A percentile compares a stretch with the other conserved stretches of the same genome.
phyloP scores from a whole-genome alignment of 2,888 invertebrate species.

The Galerucella calmariensis region DNA sequence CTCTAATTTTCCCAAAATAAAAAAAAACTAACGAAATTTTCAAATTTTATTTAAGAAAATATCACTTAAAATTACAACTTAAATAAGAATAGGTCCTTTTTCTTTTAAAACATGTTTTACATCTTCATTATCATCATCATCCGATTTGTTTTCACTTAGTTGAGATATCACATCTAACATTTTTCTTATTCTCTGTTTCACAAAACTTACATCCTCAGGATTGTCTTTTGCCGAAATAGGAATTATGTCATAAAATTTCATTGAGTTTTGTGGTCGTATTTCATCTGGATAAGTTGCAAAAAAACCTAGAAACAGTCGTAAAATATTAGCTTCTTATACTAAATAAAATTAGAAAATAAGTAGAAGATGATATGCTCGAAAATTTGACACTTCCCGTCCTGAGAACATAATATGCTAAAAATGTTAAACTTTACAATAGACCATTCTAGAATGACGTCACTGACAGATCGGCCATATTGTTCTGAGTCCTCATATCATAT shows the following conservation, averaged over 20 bases:
- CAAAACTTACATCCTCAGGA: conserved; percentile 67
- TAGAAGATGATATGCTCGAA: too few relatives aligned
- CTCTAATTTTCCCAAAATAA: background rate
- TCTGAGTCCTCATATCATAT: too few relatives aligned
- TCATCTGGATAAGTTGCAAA: conserved; percentile 71
- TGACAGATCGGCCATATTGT: too few relatives aligned
- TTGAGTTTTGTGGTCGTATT: conserved; percentile 73
- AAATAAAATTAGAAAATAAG: background rate
- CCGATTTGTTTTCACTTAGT: conserved; percentile 65
- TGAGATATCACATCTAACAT: conserved; percentile 76
- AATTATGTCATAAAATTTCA: conserved; percentile 82
- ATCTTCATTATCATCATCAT: conserved; percentile 65
- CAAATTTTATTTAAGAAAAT: background rate
- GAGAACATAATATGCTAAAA: too few relatives aligned
- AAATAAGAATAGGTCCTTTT: conserved; percentile 70
- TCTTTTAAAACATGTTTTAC: conserved; percentile 67
- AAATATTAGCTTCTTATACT: background rate
- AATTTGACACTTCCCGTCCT: too few relatives aligned
- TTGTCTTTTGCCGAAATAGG: conserved; percentile 77
- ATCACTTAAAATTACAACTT: conserved; percentile 37
- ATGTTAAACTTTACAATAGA: too few relatives aligned
- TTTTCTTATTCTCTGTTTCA: conserved; percentile 74
- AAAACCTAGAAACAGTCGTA: conserved; percentile 53
- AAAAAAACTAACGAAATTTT: background rate
- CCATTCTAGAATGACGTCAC: too few relatives aligned